Conservation (phyloP, 2,888 invertebrate species). For the Clusia tigrina region DNA sequence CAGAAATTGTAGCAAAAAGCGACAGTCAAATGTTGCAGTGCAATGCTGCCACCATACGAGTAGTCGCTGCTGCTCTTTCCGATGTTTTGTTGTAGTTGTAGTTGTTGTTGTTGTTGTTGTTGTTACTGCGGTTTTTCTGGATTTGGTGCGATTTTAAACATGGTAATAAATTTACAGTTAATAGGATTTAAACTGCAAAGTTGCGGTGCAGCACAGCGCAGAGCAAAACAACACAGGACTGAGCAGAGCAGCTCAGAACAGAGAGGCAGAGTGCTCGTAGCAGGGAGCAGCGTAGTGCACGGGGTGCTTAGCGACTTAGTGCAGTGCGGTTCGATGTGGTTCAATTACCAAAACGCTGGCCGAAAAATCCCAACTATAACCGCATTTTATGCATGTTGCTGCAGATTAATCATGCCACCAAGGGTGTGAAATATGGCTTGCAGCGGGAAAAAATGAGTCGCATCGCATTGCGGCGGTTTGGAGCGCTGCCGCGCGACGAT, state of each 20-base stretch:
- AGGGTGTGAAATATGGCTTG: conserved; percentile 42
- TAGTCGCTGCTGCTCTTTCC: not conserved
- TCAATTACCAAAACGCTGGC: no score
- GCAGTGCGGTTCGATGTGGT: no score
- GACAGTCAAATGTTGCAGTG: no score
- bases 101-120: conserved; percentile 13
- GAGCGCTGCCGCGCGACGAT: not conserved
- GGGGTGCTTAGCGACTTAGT: no score
- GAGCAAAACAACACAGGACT: not conserved
- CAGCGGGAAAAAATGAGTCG: conserved; percentile 8
- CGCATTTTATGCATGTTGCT: conserved; percentile 25
- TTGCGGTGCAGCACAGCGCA: not conserved
- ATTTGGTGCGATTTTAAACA: no score
- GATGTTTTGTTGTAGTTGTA: conserved; percentile 7
- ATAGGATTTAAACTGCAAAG: conserved; percentile 38
- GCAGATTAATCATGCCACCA: conserved; percentile 42
- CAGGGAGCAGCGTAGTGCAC: no score
- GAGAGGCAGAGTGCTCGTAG: conserved; percentile 10
- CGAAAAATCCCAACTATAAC: not conserved
- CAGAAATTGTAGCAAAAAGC: not conserved
- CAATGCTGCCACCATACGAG: no score
- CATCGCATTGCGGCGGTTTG: conserved; percentile 12
- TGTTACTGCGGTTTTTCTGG: not conserved
- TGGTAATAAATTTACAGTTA: conserved; percentile 38
- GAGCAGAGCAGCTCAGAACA: not conserved